Base-by-base conservation (phyloP, 1,140 invertebrate genomes). In the Paralvinella palmiformis region DNA sequence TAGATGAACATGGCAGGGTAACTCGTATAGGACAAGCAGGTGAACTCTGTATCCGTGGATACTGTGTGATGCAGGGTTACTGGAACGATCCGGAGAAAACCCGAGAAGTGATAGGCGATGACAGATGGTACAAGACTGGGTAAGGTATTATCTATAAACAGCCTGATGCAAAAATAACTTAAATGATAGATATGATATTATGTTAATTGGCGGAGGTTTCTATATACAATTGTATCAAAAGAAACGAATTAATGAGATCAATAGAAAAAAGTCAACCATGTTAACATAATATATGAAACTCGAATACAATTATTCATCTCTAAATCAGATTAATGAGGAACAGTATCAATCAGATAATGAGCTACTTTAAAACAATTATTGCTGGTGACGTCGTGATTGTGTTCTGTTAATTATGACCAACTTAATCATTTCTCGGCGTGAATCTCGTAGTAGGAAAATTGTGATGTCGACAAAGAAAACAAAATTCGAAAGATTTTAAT, bases 51-150 rank as follows among this genome's bases (percentile, higher is more conserved):
- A 83, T 90, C 0, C 84, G 92, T 57, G 91, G 92, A 0, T 96
- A 94, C 75, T 75, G 73, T 29, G 86, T 82, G 3, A 96, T 97
- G 90, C 73, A 89, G 44, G 85, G 86, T n/a, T 98, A 98, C 76
- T 95, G 88, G 87, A 82, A 85, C 4, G 92, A 97, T 71, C 83
- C 86, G 3, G 85, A 86, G 36, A 92, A 89, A 79, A 98, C 94
- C 0, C 85, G 80, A 29, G 86, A 91, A 68, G 85, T 85, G 0
- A 82, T 96, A 1, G 84, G 81, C 10, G 61, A 81, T 4, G 89
- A 91, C 41, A 81, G 86, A 20, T 98, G 96, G 96, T 83, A 96
- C 6, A 86, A 86, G 71, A 95, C 92, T n/a, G 95, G 94, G 90
- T 92, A 84, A 83, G 74, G 41, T 10, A 22, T 13, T 10, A n/a